These are phyloP conservation scores for Drosophila willistoni DNA, from an alignment of 1,140 invertebrate species.

Conservation along the genomic window DNA sequence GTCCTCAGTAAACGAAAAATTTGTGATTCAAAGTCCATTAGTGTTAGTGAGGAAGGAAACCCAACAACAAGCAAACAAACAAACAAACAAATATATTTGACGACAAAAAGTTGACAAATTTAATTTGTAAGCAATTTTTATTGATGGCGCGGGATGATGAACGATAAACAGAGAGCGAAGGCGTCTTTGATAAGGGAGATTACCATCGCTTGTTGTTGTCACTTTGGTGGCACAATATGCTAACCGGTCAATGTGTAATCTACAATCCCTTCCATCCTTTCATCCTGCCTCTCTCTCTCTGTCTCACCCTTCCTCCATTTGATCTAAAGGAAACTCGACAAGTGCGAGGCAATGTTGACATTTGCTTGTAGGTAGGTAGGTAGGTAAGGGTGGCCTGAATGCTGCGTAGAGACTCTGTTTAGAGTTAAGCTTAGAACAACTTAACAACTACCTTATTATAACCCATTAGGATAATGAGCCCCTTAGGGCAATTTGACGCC, in stretches of 20 bases:
- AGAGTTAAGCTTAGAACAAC: constrained; percentile 66
- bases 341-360: constrained; percentile 76
- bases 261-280: constrained; percentile 20
- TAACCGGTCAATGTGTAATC: constrained; percentile 59
- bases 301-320: constrained; percentile 15
- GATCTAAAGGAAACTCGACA: constrained; percentile 45
- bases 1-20: constrained; percentile 20
- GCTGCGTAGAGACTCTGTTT: constrained; percentile 44
- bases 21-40: constrained; percentile 75
- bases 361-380: constrained; percentile 46
- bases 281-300: constrained; percentile 6
- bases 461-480: constrained; percentile 46
- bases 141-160: constrained; percentile 50
- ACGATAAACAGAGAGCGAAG: constrained; percentile 13
- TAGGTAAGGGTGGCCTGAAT: neutral
- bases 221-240: constrained; percentile 45
- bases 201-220: constrained; percentile 40
- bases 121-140: constrained; percentile 74
- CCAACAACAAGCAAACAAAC: constrained; percentile 53
- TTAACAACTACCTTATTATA: constrained; percentile 30
- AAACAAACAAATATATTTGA: constrained; percentile 16
- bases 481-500: constrained; percentile 60
- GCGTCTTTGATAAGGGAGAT: constrained; percentile 46
- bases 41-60: constrained; percentile 52
- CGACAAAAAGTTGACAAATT: constrained; percentile 72